phyloP scores from a whole-genome alignment of 2,113 vertebrate genomes.

The Perca flavescens region DNA sequence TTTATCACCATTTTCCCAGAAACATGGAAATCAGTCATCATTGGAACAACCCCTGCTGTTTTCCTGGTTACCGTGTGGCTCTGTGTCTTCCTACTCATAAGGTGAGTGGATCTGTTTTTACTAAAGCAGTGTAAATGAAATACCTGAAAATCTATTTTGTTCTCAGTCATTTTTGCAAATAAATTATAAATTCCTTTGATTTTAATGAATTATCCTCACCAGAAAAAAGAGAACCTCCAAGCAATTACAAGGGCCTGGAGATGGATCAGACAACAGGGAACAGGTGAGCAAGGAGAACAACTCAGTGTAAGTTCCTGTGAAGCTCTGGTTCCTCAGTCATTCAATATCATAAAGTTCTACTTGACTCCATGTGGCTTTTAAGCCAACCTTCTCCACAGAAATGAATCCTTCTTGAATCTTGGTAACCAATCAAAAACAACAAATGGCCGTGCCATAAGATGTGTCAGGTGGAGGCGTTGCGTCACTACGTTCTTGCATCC shows the following conservation, averaged over 20 bases:
- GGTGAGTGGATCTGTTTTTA: not conserved
- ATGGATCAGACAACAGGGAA: not conserved
- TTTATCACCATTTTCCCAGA: not conserved
- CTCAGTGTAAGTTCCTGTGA: not conserved
- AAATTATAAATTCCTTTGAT: not conserved
- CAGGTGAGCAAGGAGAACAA: constrained; percentile 15
- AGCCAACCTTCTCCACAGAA: too few species aligned
- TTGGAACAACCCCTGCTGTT: not conserved
- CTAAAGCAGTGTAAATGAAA: not conserved
- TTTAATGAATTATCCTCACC: not conserved
- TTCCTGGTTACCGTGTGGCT: not conserved
- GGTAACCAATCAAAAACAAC: too few species aligned
- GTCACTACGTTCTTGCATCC: too few species aligned
- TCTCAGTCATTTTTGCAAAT: not conserved
- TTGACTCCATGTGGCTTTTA: too few species aligned
- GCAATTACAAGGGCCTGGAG: not conserved
- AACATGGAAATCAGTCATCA: not conserved
- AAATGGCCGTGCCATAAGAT: too few species aligned
- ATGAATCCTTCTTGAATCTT: too few species aligned
- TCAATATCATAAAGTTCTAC: too few species aligned
- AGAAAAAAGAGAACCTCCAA: constrained; percentile 8
- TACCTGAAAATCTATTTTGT: not conserved
- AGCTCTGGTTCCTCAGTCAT: not conserved
- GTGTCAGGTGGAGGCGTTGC: too few species aligned
- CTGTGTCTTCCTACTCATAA: not conserved